Percentiles rank a stretch among this genome's conserved stretches.
phyloP scores from a whole-genome alignment of 2,888 invertebrate species.

The Melolontha melolontha region DNA sequence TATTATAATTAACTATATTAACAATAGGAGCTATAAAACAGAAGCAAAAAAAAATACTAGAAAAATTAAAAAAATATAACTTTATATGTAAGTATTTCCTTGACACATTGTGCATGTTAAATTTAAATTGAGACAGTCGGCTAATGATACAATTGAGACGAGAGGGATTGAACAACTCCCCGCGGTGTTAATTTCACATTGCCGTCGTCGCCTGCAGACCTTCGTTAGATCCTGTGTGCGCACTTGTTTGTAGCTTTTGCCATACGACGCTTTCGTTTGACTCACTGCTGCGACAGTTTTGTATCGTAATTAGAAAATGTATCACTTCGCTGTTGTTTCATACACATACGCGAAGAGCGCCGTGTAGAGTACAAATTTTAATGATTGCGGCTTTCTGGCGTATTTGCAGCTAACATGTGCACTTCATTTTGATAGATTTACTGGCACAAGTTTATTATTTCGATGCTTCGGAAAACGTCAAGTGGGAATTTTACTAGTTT shows the following conservation, averaged over 20 bases:
- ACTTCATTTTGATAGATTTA: no score
- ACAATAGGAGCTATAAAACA: no score
- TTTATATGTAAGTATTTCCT: no score
- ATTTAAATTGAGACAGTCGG: neutral
- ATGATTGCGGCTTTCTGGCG: no score
- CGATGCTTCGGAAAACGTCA: no score
- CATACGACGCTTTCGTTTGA: neutral
- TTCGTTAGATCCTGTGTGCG: neutral
- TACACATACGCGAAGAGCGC: neutral
- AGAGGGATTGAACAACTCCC: constrained; percentile 18
- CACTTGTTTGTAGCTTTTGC: constrained; percentile 1
- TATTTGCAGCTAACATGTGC: no score
- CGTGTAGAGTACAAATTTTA: neutral
- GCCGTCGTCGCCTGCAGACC: neutral
- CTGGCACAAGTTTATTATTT: no score
- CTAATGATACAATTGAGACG: neutral
- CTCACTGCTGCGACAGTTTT: constrained; percentile 2
- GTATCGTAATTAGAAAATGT: constrained; percentile 23
- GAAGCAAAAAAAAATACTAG: no score
- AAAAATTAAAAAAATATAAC: no score
- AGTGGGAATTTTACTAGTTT: no score
- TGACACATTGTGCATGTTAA: neutral
- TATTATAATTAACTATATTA: no score
- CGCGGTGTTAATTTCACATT: constrained; percentile 22
- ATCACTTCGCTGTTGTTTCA: neutral